Conservation (phyloP, 2,113 vertebrate genomes). For the Callionymus lyra region DNA sequence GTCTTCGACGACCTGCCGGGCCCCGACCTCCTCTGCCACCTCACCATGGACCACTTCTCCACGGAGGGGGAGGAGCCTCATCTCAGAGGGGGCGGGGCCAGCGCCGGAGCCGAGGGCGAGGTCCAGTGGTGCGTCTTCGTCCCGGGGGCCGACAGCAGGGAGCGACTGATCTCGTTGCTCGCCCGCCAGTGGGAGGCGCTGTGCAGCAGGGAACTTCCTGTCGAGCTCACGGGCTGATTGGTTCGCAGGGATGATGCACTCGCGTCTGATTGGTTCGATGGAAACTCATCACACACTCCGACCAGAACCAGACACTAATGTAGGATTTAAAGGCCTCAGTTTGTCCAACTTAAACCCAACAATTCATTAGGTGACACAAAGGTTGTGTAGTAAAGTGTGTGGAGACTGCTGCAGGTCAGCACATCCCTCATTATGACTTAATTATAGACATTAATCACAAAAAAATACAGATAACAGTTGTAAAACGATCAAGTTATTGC, state of each 20-base stretch:
- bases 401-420: too few species aligned
- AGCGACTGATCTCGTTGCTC: constrained; percentile 85
- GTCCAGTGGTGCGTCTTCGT: constrained; percentile 94
- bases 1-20: constrained; percentile 92
- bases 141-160: constrained; percentile 85
- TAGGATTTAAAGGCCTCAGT: too few species aligned
- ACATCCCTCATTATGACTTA: too few species aligned
- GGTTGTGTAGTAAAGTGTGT: too few species aligned
- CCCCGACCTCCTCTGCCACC: constrained; percentile 82
- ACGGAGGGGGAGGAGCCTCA: constrained; percentile 36
- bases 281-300: too few species aligned
- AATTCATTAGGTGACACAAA: too few species aligned
- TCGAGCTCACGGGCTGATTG: constrained; percentile 84
- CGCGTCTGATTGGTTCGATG: too few species aligned
- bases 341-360: too few species aligned
- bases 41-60: constrained; percentile 91
- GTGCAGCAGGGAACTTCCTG: constrained; percentile 87
- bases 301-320: too few species aligned
- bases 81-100: constrained; percentile 30
- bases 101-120: constrained; percentile 61
- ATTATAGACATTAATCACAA: constrained; percentile 27
- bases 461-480: constrained; percentile 13
- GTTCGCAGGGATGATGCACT: too few species aligned
- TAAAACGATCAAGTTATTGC: too few species aligned
- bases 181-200: constrained; percentile 93